A percentile compares a stretch with the other conserved stretches of the same genome.
Conservation (phyloP, 2,888 invertebrate species). For the Drosophila eohydei region DNA sequence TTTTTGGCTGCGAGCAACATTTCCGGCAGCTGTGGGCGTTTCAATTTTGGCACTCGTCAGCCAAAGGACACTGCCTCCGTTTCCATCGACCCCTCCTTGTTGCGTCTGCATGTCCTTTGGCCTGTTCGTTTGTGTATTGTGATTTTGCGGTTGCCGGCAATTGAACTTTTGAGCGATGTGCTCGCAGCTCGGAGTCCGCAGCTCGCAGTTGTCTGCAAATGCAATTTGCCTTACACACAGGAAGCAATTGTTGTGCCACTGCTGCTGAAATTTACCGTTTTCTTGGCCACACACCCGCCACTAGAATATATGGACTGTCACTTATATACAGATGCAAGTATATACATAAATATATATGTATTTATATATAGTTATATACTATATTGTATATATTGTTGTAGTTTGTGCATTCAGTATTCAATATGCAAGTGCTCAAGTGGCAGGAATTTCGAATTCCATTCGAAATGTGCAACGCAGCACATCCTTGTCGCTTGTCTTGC, state of each 20-base stretch:
- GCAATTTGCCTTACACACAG: conserved; percentile 66
- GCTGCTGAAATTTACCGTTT: conserved; percentile 78
- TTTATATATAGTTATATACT: conserved; percentile 28
- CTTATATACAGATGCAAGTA: conserved; percentile 19
- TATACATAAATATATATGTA: background rate
- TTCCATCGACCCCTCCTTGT: background rate
- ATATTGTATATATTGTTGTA: conserved; percentile 20
- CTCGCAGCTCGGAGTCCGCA: conserved; percentile 32
- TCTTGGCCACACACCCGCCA: conserved; percentile 59
- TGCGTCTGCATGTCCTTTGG: background rate
- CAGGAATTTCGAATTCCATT: conserved; percentile 64
- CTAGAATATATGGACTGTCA: conserved; percentile 60
- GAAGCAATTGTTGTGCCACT: conserved; percentile 50
- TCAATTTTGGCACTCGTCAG: conserved; percentile 63
- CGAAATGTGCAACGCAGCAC: conserved; percentile 77
- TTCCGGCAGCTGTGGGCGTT: conserved; percentile 83
- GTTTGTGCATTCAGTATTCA: conserved; percentile 51
- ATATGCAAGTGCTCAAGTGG: conserved; percentile 60
- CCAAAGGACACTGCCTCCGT: conserved; percentile 24
- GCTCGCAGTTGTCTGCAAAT: conserved; percentile 63
- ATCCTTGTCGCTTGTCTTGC: conserved; percentile 57
- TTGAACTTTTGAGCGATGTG: conserved; percentile 59
- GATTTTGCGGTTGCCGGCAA: conserved; percentile 50
- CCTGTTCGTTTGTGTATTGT: conserved; percentile 21
- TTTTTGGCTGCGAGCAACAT: conserved; percentile 33